phyloP scores from a whole-genome alignment of 2,888 invertebrate genomes.

The Erebia epiphron region DNA sequence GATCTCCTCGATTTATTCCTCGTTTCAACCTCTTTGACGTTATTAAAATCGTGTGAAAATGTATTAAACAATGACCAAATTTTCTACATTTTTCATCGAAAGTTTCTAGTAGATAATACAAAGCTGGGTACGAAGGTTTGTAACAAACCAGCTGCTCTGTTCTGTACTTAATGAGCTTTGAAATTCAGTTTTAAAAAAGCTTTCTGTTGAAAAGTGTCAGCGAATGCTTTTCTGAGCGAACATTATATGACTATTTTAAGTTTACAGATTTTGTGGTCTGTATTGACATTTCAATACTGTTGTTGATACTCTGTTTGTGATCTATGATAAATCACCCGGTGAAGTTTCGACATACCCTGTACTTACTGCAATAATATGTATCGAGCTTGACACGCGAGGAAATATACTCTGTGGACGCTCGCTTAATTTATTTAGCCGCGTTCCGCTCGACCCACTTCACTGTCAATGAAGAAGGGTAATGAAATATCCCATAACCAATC shows the following conservation, averaged over 20 bases:
- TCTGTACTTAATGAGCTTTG: not conserved
- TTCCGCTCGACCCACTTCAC: slow-evolving; percentile 68
- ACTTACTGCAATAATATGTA: slow-evolving; percentile 5
- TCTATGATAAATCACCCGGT: slow-evolving; percentile 23
- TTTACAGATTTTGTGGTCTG: not conserved
- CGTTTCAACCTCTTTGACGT: no score
- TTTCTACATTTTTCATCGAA: no score
- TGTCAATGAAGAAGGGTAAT: slow-evolving; percentile 63
- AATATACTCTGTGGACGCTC: slow-evolving; percentile 47
- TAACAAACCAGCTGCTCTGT: no score
- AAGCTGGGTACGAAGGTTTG: no score
- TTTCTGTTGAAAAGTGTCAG: no score
- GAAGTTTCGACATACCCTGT: slow-evolving; percentile 32
- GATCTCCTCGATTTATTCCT: no score
- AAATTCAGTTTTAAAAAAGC: not conserved
- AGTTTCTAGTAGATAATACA: no score
- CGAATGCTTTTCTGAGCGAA: not conserved
- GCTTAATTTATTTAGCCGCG: slow-evolving; percentile 68
- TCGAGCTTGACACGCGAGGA: slow-evolving; percentile 36
- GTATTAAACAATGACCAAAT: no score
- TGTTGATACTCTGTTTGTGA: no score
- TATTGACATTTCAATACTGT: not conserved
- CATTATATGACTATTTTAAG: not conserved
- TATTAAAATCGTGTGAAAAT: no score
- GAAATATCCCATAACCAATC: slow-evolving; percentile 61